phyloP scores from a whole-genome alignment of 1,140 invertebrate species.

The Drosophila serrata region DNA sequence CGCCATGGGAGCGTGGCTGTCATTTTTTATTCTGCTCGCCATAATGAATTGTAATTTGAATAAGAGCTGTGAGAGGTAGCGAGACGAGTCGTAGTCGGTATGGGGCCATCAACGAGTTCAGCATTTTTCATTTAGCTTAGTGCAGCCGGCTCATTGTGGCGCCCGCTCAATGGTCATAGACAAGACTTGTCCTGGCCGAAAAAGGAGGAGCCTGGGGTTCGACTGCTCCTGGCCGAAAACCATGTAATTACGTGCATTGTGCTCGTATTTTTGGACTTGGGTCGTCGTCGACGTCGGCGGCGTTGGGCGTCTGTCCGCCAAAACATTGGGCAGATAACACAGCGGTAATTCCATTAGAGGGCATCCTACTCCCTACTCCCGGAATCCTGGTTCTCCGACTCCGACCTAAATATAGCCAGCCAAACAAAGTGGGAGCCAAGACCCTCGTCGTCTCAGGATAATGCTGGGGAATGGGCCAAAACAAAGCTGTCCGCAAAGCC shows the following conservation, averaged over 20 bases:
- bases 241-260: constrained; percentile 67
- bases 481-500: constrained; percentile 54
- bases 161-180: constrained; percentile 53
- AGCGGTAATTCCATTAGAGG: constrained; percentile 73
- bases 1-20: constrained; percentile 25
- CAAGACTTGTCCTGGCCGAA: constrained; percentile 36
- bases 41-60: constrained; percentile 81
- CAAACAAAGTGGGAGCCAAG: constrained; percentile 25
- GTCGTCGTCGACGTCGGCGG: constrained; percentile 33
- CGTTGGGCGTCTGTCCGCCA: constrained; percentile 53
- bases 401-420: constrained; percentile 45
- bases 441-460: constrained; percentile 1
- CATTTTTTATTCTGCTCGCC: constrained; percentile 64
- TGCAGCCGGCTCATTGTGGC: constrained; percentile 65
- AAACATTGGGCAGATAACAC: constrained; percentile 64
- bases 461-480: background rate
- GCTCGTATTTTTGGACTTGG: constrained; percentile 49
- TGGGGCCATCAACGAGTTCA: constrained; percentile 40
- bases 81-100: constrained; percentile 22
- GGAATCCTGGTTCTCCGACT: constrained; percentile 15
- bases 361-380: constrained; percentile 34
- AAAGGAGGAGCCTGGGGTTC: constrained; percentile 10
- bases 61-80: constrained; percentile 56
- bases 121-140: constrained; percentile 79
- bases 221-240: constrained; percentile 33